Base-by-base conservation (phyloP, 2,888 invertebrate species). In the Aethes cnicana region DNA sequence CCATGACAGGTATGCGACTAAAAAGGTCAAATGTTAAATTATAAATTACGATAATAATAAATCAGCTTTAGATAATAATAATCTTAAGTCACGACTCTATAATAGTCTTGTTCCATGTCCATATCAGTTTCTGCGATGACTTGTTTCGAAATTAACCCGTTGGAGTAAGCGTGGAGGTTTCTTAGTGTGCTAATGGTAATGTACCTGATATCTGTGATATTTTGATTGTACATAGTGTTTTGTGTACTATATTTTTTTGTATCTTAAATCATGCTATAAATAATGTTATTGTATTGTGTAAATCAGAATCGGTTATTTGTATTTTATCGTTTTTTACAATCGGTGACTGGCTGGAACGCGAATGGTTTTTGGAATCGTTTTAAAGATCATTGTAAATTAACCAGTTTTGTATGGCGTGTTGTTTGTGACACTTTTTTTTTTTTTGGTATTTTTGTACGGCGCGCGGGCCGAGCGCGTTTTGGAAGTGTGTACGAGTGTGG, bases 371-470 rank as follows among this genome's bases (percentile, higher is more conserved):
- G 70, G 73, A 68, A 68, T 61, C 59, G 56, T 77, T 77, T 81
- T 77, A 69, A 72, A 68, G 69, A 75, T 77, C 80, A 63, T 71
- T 67, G 64, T 66, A 83, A 85, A 84, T 76, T 84, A 70, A 66
- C 80, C 74, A 81, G 82, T 82, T 77, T 78, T 78, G 73, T 72
- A 61, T 63, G 62, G 68, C 62, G 63, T 74, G 64, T 73, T 75
- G 61, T 81, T 81, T 84, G 68, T 73, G 75, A 81, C 71, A 73
- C 69, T 74, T 75, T 82, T 81, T 84, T 82, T 81, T 84, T 81
- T 84, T 82, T 84, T 80, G 69, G 70, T 78, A 81, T 73, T 72
- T 73, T 80, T 77, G 74, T 84, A 84, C 68, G 79, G 74, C 76
- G 84, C 81, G 77, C 63, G 77, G 72, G 58, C 61, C 55, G 54